Evolutionary conservation across 2,113 vertebrate genomes (phyloP), one percentile per base, ranked within the genome.

Genomic region (Ramphastos sulfuratus): DNA sequence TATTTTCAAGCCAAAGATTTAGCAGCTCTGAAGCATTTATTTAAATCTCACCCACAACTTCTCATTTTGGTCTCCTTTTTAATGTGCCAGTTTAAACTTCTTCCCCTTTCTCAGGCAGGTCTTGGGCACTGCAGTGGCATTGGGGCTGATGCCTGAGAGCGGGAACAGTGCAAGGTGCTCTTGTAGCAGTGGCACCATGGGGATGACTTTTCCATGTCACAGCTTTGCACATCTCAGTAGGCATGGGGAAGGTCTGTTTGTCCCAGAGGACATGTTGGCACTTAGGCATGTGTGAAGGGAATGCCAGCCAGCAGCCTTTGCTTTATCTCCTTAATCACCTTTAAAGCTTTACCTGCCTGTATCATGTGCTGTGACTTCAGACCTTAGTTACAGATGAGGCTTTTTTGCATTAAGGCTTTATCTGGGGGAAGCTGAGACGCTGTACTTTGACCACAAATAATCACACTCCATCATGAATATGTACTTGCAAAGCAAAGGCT

Each of bases 271-370:
- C 71, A 21, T 3, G 4, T 16, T 69, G 85, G 56, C 44, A 39
- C 69, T 88, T 78, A 0, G 7, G 25, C 30, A 35, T 25, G 28
- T 16, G 48, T 14, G 18, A 66, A 66, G 60, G 71, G 56, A 60
- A 20, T 6, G 54, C 54, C 58, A 85, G 66, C 27, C 85, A 64
- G 75, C 75, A 85, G 58, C 65, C 79, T 90, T 91, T 71, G 63
- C 76, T 92, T 91, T 75, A 82, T 81, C 65, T 85, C 65, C 75
- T 67, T 82, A 30, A 78, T 90, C 79, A 83, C 28, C 52, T 92
- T 58, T 17, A 12, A 7, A 44, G 37, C 65, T 74, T 85, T 50
- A 25, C 84, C 67, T 87, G 56, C 65, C 72, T 63, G 18, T 1
- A 2, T 60, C 64, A 39, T n/a, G 18, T 60, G 61, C 78, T 83